Evolutionary conservation across 2,888 invertebrate genomes (phyloP), one percentile per base, ranked within the genome.

Genomic region (Yponomeuta sedellus): DNA sequence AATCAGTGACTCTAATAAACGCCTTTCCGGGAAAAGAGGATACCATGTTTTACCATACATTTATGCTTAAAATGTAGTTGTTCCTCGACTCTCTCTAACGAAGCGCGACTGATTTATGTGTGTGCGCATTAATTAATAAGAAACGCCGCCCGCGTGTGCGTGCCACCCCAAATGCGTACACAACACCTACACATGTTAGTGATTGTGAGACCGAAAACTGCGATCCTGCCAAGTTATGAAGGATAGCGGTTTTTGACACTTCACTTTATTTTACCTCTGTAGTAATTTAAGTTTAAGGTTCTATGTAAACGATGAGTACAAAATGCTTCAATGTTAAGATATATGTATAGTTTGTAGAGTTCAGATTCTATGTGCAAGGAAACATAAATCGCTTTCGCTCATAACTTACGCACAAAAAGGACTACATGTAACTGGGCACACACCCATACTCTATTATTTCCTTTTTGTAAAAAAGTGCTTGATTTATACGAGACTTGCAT

Each of bases 121-220:
- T 80, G 83, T 76, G 84, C 82, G 82, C 86, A 85, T 87, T 90
- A 89, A 89, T 90, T 90, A 90, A 90, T 89, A 88, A 85, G 85
- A 85, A 82, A 86, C 77, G 82, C 74, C 77, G 77, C 81, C 19
- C 57, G 61, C 61, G 56, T 64, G 40, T 61, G 64, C 72, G 72
- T 76, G 76, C 74, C 76, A 75, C 77, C 77, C 75, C 77, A 77
- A 78, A 78, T 76, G 77, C 74, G 73, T 74, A 71, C 61, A 25
- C 67, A 67, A 71, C 76, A 75, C 78, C 75, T 77, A 77, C 77
- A 75, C 72, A 70, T 8, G 12, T n/a, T 10, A 22, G 44, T 61
- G 20, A 22, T 57, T 25, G 25, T 25, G 28, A 25, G 64, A 63
- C 40, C 64, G 56, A 57, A 56, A 64, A 28, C 56, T 19, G 25